phyloP scores from a whole-genome alignment of 2,113 vertebrate genomes.

The Pao palembangensis region DNA sequence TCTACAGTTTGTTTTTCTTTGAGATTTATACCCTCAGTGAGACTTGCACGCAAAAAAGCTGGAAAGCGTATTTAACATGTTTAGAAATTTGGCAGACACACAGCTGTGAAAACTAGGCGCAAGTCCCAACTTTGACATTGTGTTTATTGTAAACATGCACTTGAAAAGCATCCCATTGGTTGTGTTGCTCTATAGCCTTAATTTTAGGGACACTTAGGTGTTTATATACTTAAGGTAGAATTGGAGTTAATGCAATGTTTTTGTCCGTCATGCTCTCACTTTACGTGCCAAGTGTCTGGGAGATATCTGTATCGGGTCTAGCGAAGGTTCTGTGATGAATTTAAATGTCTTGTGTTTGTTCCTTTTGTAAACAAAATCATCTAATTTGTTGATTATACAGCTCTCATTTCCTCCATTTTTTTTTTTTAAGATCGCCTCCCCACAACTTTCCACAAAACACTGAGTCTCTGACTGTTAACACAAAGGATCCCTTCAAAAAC shows the following conservation, averaged over 20 bases:
- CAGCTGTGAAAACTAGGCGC: slow-evolving; percentile 64
- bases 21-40: no score
- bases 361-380: not conserved
- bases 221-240: no score
- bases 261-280: not conserved
- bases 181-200: no score
- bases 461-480: slow-evolving; percentile 46
- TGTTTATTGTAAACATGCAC: slow-evolving; percentile 65
- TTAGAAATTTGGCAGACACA: slow-evolving; percentile 49
- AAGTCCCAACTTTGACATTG: slow-evolving; percentile 50
- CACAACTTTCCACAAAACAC: slow-evolving; percentile 40
- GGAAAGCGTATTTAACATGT: slow-evolving; percentile 51
- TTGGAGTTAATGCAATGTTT: not conserved
- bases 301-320: slow-evolving; percentile 4
- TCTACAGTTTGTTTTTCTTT: not conserved
- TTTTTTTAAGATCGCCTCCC: slow-evolving; percentile 26
- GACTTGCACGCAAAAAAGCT: no score
- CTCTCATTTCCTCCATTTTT: slow-evolving; percentile 36
- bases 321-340: not conserved
- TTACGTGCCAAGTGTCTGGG: not conserved
- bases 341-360: not conserved
- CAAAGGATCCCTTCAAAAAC: slow-evolving; percentile 61
- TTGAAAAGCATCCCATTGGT: slow-evolving; percentile 41
- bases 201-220: no score
- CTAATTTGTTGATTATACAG: slow-evolving; percentile 1